phyloP scores from a whole-genome alignment of 2,797 vertebrate genomes.

The Anisognathus igniventris region DNA sequence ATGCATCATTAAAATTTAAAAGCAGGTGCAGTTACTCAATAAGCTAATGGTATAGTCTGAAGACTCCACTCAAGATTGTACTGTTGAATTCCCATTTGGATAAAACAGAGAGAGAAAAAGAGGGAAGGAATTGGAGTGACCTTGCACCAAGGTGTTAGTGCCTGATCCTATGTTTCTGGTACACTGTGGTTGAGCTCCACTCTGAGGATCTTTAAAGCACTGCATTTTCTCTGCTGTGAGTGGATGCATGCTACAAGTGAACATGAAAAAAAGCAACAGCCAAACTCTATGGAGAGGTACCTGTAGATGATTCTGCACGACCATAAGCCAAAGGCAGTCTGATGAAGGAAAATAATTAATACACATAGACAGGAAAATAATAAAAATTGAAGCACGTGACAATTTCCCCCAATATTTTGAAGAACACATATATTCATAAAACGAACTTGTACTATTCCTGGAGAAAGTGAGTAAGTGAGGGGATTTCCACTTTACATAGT shows the following conservation, averaged over 20 bases:
- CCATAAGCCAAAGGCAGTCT: background rate
- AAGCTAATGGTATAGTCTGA: slow-evolving; percentile 78
- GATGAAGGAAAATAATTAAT: background rate
- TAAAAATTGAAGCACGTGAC: background rate
- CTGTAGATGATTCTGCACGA: background rate
- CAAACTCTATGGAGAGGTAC: background rate
- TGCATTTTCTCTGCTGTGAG: slow-evolving; percentile 50
- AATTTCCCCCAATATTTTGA: background rate
- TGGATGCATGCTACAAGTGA: background rate
- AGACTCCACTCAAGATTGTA: slow-evolving; percentile 70
- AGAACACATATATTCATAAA: background rate
- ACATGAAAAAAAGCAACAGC: background rate
- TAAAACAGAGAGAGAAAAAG: slow-evolving; percentile 54
- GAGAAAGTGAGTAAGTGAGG: background rate
- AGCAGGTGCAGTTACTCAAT: slow-evolving; percentile 75
- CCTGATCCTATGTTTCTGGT: background rate
- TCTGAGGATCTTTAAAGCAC: slow-evolving; percentile 74
- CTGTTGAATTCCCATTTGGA: slow-evolving; percentile 74
- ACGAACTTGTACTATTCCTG: background rate
- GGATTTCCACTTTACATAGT: background rate
- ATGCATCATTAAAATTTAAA: slow-evolving; percentile 81
- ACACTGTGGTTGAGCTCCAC: slow-evolving; percentile 77
- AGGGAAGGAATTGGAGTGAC: slow-evolving; percentile 63
- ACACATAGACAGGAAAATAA: background rate
- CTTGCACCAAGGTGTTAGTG: slow-evolving; percentile 74